phyloP scores from a whole-genome alignment of 2,113 vertebrate genomes.

The Perca fluviatilis region DNA sequence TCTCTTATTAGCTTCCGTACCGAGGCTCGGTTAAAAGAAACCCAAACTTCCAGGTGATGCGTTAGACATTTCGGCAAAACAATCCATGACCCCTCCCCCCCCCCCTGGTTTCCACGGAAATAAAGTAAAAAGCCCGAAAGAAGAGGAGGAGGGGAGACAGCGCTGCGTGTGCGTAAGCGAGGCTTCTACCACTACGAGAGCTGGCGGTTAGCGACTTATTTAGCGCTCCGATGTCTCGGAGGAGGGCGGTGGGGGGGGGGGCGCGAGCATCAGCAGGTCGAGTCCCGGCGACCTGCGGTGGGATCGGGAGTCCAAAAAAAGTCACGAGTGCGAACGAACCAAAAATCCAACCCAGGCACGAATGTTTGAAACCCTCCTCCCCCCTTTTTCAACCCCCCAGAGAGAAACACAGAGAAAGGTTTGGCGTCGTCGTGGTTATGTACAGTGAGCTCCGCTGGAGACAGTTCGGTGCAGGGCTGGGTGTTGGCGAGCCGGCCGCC shows the following conservation, averaged over 20 bases:
- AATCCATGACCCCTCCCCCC: too few relatives aligned
- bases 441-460: slow-evolving; percentile 64
- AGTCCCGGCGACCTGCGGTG: slow-evolving; percentile 13
- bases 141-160: not conserved
- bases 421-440: slow-evolving; percentile 66
- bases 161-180: slow-evolving; percentile 36
- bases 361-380: slow-evolving; percentile 19
- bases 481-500: slow-evolving; percentile 61
- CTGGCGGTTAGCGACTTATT: slow-evolving; percentile 42
- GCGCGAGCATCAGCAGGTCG: slow-evolving; percentile 22
- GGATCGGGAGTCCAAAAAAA: slow-evolving; percentile 33
- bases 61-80: not conserved
- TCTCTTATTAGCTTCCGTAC: too few relatives aligned
- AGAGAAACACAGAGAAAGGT: slow-evolving; percentile 10
- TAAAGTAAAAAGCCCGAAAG: not conserved
- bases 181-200: slow-evolving; percentile 48
- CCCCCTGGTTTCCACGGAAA: not conserved
- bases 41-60: slow-evolving; percentile 6
- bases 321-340: slow-evolving; percentile 53
- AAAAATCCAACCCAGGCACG: slow-evolving; percentile 68
- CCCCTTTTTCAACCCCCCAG: too few relatives aligned
- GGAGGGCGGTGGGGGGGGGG: not conserved
- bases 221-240: not conserved
- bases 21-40: not conserved
- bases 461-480: slow-evolving; percentile 38